These are phyloP conservation scores for Trialeurodes vaporariorum DNA, from an alignment of 1,140 invertebrate genomes.

Conservation along the genomic window DNA sequence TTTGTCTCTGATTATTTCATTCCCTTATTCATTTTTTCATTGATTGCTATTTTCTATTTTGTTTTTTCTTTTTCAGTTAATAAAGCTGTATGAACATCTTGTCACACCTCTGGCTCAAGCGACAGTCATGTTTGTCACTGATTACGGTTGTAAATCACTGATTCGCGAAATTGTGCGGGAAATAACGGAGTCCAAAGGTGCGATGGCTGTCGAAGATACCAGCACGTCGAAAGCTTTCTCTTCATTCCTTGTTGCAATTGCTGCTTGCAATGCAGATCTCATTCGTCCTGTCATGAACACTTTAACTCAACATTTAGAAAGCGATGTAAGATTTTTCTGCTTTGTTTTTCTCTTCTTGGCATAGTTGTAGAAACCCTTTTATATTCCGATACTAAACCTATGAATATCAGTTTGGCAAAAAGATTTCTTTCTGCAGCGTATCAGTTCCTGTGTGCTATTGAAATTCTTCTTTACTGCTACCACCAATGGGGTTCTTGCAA, in stretches of 20 bases:
- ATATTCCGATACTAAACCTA: no score
- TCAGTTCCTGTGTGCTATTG: no score
- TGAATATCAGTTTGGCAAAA: no score
- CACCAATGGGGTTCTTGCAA: no score
- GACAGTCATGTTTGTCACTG: constrained; percentile 48
- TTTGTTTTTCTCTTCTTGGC: constrained; percentile 33
- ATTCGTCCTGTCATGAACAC: constrained; percentile 49
- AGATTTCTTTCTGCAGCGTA: no score
- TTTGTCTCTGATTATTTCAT: no score
- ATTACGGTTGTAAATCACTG: constrained; percentile 48
- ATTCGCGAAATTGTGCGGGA: constrained; percentile 60
- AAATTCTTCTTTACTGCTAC: no score
- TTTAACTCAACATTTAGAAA: constrained; percentile 42
- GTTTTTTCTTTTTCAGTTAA: constrained; percentile 45
- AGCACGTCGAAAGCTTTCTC: constrained; percentile 45
- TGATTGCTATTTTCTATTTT: no score
- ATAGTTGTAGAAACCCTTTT: no score
- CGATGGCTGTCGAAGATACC: constrained; percentile 10
- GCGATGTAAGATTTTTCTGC: constrained; percentile 40
- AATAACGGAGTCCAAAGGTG: constrained; percentile 45
- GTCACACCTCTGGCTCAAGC: constrained; percentile 51
- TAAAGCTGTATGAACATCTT: constrained; percentile 60
- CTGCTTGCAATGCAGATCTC: constrained; percentile 47
- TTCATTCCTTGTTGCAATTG: constrained; percentile 54
- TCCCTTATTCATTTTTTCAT: no score